Conservation (phyloP, 2,113 vertebrate genomes). For the Pygoscelis antarcticus region DNA sequence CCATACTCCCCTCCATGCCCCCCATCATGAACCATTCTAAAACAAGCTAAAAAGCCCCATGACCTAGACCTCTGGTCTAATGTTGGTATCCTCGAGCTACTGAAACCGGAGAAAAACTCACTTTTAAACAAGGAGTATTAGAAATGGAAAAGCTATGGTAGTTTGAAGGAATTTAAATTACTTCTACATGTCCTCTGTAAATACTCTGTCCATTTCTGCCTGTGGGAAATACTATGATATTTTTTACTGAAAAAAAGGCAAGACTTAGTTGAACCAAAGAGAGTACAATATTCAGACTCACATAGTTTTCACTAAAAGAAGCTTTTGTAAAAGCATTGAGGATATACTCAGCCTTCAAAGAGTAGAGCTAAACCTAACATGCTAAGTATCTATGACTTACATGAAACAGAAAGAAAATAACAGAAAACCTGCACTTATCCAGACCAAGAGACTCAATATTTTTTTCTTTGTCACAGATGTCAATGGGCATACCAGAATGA, state of each 20-base stretch:
- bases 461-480: neutral
- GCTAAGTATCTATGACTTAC: neutral
- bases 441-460: neutral
- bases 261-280: neutral
- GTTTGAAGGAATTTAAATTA: neutral
- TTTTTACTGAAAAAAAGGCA: neutral
- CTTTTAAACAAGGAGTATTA: neutral
- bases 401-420: neutral
- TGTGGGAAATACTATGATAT: neutral
- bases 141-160: neutral
- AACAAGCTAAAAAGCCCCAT: neutral
- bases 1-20: neutral
- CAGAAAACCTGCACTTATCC: neutral
- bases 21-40: neutral
- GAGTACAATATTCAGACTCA: neutral
- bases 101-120: neutral
- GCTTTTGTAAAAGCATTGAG: neutral
- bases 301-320: neutral
- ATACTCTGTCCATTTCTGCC: neutral
- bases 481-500: neutral
- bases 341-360: neutral
- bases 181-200: neutral
- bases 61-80: neutral
- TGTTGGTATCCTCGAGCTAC: neutral
- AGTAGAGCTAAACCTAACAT: neutral